Conservation (phyloP, 2,113 vertebrate genomes). For the Platanista minor region DNA sequence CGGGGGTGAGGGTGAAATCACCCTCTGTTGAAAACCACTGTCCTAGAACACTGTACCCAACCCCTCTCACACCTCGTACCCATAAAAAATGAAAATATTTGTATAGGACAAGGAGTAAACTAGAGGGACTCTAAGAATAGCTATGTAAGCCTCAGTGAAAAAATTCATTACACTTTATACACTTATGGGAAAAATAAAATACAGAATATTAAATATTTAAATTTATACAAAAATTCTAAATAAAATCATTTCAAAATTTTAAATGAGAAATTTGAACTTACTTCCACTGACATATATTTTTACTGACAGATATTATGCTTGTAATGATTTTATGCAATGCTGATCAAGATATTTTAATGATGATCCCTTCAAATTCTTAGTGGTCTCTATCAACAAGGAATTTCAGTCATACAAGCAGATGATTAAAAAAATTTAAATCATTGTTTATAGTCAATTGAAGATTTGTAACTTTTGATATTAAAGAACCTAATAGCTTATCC, state of each 20-base stretch:
- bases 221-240: background rate
- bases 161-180: background rate
- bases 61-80: background rate
- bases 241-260: background rate
- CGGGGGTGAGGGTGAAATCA: background rate
- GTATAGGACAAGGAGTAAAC: background rate
- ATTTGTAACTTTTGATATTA: background rate
- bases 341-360: background rate
- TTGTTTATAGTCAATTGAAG: background rate
- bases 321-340: background rate
- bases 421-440: background rate
- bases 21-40: background rate
- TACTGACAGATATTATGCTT: background rate
- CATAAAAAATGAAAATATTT: background rate
- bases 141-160: background rate
- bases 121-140: background rate
- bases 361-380: background rate
- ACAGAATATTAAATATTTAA: background rate
- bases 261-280: conserved; percentile 25
- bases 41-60: background rate
- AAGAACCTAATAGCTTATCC: background rate
- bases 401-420: background rate
- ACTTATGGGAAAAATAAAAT: background rate
- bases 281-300: background rate
- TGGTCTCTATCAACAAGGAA: background rate